Conservation (phyloP, 2,113 vertebrate species). For the Trogon surrucura region DNA sequence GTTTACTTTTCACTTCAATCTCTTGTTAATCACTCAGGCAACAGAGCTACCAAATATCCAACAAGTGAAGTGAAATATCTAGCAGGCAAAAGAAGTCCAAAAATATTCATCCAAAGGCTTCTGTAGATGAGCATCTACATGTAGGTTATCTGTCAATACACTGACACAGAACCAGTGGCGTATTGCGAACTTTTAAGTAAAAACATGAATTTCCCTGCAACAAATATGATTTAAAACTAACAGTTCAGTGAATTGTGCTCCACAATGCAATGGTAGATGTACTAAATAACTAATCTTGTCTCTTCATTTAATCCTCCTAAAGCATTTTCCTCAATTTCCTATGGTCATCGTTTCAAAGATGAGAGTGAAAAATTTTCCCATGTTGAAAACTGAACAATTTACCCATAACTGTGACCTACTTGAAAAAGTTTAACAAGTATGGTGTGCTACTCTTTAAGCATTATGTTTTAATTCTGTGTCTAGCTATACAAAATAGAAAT, state of each 20-base stretch:
- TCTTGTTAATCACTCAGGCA: background rate
- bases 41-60: background rate
- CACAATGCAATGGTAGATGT: background rate
- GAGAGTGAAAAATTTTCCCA: background rate
- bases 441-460: background rate
- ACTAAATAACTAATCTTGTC: background rate
- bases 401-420: background rate
- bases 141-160: background rate
- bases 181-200: background rate
- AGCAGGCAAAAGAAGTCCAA: background rate
- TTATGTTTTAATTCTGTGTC: background rate
- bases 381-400: background rate
- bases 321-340: background rate
- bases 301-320: background rate
- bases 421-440: background rate
- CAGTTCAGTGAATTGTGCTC: background rate
- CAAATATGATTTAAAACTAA: background rate
- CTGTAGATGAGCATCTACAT: background rate
- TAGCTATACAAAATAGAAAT: background rate
- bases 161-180: background rate
- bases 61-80: background rate
- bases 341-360: background rate
- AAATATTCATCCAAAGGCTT: background rate
- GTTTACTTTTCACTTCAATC: conserved; percentile 16
- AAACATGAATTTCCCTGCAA: background rate